Conservation (phyloP, 2,888 invertebrate species). For the Pristionchus exspectatus region DNA sequence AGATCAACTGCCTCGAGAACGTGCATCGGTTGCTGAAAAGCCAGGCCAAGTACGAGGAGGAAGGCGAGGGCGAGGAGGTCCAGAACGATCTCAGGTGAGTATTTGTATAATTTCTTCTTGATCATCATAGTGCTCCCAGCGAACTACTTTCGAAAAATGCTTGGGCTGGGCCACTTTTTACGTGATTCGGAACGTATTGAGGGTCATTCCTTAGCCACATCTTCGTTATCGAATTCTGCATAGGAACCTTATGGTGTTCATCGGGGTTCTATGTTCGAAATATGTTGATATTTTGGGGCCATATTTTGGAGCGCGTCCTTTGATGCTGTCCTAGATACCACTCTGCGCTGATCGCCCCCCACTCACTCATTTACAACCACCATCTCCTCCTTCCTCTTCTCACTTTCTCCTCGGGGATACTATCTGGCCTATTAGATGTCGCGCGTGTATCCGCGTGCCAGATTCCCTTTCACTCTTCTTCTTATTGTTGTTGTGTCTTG, state of each 20-base stretch:
- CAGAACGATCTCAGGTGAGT: constrained; percentile 42
- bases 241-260: neutral
- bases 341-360: neutral
- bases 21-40: constrained; percentile 77
- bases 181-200: too few relatives aligned
- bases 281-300: neutral
- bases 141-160: neutral
- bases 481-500: constrained; percentile 32
- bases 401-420: neutral
- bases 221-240: too few relatives aligned
- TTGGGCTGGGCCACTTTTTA: neutral
- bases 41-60: constrained; percentile 59
- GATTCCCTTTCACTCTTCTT: constrained; percentile 32
- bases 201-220: too few relatives aligned
- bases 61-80: constrained; percentile 7
- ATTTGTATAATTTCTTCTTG: too few relatives aligned
- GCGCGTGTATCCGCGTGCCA: constrained; percentile 26
- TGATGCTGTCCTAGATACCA: constrained; percentile 22
- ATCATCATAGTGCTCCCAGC: neutral
- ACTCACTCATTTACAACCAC: constrained; percentile 35
- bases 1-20: constrained; percentile 78
- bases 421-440: constrained; percentile 38
- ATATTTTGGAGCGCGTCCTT: neutral
- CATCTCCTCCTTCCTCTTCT: neutral
- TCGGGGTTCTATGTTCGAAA: neutral